Evolutionary conservation across 2,113 vertebrate species (phyloP), one percentile per base, ranked within the genome.

Genomic region (Pelvicachromis taeniatus): DNA sequence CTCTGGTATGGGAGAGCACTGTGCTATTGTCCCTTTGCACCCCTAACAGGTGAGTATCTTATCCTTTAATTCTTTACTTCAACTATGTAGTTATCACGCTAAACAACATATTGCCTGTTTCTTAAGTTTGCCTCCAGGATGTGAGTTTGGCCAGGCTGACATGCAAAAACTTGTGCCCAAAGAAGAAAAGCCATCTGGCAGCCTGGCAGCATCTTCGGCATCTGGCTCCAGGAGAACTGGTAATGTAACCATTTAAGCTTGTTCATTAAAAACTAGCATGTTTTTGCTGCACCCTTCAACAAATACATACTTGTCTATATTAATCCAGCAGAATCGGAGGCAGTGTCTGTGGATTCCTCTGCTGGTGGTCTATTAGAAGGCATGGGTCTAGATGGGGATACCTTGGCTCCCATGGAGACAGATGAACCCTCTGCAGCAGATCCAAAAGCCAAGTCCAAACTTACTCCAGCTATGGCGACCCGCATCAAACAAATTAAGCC

Each of bases 151-250:
- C 58, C 98, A 99, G 91, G 97, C 97, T 1, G 98, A 99, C 94
- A 99, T 99, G 98, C 98, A 98, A 94, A 99, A 99, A 92, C 95
- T 98, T 68, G 97, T 98, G 56, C 98, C 98, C 87, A 99, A 98
- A 93, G 98, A 99, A 84, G 98, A 99, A 88, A 97, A 97, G 90
- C 94, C 96, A 50, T 88, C 94, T 40, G 88, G 89, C 78, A 94
- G 89, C 90, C 90, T 87, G n/a, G 53, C 88, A 65, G 85, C 94
- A 38, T 16, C 87, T 7, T 14, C 93, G 11, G 83, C 93, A 17
- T 96, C 97, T 91, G 96, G 96, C 79, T 94, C 96, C 83, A 97
- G 96, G 92, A 97, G 91, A 96, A 88, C 96, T 91, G 97, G 97
- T 98, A 97, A 94, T 88, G 83, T 55, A 82, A 77, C 26, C 35